A percentile compares a stretch with the other conserved stretches of the same genome.
Evolutionary conservation across 2,113 vertebrate species (phyloP).

Genomic region (Anser brachyrhynchus): DNA sequence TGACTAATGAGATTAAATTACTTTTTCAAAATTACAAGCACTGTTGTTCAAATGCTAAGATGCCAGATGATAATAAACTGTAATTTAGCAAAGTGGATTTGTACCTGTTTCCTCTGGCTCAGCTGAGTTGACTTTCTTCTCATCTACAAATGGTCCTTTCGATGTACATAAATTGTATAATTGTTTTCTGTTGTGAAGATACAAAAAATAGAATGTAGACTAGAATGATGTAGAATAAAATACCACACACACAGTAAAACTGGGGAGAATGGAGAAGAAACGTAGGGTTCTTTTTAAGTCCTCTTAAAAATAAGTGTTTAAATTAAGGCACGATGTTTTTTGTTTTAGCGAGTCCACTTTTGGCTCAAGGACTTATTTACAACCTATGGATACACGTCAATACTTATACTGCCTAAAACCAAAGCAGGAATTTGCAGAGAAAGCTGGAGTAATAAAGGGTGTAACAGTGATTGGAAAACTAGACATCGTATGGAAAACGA

Average conservation of each 20-base stretch:
- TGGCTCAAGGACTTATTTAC: slow-evolving; percentile 94
- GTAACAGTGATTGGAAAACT: slow-evolving; percentile 97
- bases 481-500: slow-evolving; percentile 99
- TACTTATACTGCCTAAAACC: slow-evolving; percentile 97
- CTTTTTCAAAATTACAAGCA: not conserved
- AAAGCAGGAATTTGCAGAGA: slow-evolving; percentile 96
- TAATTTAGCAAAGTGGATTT: not conserved
- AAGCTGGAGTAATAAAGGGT: slow-evolving; percentile 96
- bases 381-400: slow-evolving; percentile 97
- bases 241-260: not conserved
- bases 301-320: not conserved
- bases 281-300: not conserved
- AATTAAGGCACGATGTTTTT: not conserved
- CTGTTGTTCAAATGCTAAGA: not conserved
- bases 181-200: not conserved
- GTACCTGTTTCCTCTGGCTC: not conserved
- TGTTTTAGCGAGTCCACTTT: slow-evolving; percentile 89
- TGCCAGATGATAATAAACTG: not conserved
- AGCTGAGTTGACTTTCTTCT: not conserved
- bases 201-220: not conserved
- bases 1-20: not conserved
- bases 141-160: not conserved
- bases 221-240: not conserved
- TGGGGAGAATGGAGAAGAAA: not conserved
- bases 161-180: not conserved